A percentile compares a stretch with the other conserved stretches of the same genome.
These are phyloP conservation scores for Hyposmocoma kahamanoa DNA, from an alignment of 1,140 invertebrate species.

Conservation along the genomic window DNA sequence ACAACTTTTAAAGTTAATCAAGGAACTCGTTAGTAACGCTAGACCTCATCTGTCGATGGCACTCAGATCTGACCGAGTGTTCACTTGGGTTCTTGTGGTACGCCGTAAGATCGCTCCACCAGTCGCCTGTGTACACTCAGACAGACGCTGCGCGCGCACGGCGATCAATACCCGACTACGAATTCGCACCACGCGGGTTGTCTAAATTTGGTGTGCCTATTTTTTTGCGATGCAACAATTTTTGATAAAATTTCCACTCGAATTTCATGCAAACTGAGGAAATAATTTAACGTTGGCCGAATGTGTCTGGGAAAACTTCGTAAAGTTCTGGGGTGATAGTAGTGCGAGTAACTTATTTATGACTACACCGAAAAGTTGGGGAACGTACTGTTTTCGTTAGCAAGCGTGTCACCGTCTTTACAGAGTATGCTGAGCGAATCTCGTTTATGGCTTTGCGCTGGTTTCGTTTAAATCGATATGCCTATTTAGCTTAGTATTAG, in stretches of 20 bases:
- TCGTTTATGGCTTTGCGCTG: conserved; percentile 16
- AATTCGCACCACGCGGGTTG: conserved; percentile 47
- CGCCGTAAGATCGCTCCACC: conserved; percentile 47
- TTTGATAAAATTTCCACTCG: conserved; percentile 22
- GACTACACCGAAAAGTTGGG: conserved; percentile 2
- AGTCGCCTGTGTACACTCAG: conserved; percentile 61
- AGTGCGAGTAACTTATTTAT: conserved; percentile 7
- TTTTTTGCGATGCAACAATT: conserved; percentile 33
- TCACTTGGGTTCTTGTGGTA: conserved; percentile 55
- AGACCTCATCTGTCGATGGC: conserved; percentile 43
- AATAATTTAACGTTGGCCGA: conserved; percentile 18
- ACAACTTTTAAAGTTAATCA: not conserved
- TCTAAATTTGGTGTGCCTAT: conserved; percentile 51
- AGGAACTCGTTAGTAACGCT: conserved; percentile 26
- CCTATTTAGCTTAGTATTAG: conserved; percentile 19
- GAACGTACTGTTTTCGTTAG: not conserved
- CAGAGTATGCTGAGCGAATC: not conserved
- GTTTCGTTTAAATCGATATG: conserved; percentile 20
- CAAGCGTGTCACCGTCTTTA: conserved; percentile 7
- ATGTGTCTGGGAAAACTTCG: not conserved
- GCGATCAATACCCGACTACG: conserved; percentile 63
- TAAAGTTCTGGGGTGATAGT: conserved; percentile 8
- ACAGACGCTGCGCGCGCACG: conserved; percentile 62
- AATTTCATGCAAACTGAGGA: conserved; percentile 16
- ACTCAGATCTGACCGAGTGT: conserved; percentile 50